Percentiles rank a stretch among this genome's conserved stretches.
Evolutionary conservation across 2,888 invertebrate genomes (phyloP).

Genomic region (Alloplasta piceator): DNA sequence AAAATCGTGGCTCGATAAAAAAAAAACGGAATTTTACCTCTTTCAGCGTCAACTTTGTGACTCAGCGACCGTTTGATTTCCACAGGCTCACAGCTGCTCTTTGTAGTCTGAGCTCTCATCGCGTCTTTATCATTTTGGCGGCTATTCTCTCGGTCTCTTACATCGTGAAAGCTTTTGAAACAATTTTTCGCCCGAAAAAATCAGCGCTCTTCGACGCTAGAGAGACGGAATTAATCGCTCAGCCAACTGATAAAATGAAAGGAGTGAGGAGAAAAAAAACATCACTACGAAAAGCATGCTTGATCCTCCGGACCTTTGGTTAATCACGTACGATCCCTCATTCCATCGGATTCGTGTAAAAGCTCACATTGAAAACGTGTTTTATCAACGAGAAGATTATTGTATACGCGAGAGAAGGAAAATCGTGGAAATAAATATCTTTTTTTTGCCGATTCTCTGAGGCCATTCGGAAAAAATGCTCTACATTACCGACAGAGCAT

Average conservation of each 20-base stretch:
- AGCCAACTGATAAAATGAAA: conserved; percentile 19
- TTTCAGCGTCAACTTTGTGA: conserved; percentile 28
- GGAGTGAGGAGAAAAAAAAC: not conserved
- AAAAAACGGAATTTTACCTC: not conserved
- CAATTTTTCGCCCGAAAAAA: conserved; percentile 23
- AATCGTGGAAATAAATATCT: too few species aligned
- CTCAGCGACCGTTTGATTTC: conserved; percentile 14
- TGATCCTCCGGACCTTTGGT: conserved; percentile 59
- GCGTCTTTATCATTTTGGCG: not conserved
- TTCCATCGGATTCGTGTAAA: conserved; percentile 17
- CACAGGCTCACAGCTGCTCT: conserved; percentile 20
- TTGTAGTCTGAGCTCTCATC: conserved; percentile 33
- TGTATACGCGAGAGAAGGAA: not conserved
- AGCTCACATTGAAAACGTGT: too few species aligned
- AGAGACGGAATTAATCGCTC: conserved; percentile 43
- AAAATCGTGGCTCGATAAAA: not conserved
- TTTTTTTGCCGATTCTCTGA: too few species aligned
- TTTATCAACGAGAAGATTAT: not conserved
- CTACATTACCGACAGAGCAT: too few species aligned
- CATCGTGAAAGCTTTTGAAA: conserved; percentile 34
- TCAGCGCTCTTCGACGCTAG: not conserved
- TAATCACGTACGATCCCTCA: conserved; percentile 56
- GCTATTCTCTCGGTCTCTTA: conserved; percentile 9
- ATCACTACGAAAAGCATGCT: conserved; percentile 40
- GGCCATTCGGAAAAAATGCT: too few species aligned